Conservation (phyloP, 2,888 invertebrate species). For the Amblyteles armatorius region DNA sequence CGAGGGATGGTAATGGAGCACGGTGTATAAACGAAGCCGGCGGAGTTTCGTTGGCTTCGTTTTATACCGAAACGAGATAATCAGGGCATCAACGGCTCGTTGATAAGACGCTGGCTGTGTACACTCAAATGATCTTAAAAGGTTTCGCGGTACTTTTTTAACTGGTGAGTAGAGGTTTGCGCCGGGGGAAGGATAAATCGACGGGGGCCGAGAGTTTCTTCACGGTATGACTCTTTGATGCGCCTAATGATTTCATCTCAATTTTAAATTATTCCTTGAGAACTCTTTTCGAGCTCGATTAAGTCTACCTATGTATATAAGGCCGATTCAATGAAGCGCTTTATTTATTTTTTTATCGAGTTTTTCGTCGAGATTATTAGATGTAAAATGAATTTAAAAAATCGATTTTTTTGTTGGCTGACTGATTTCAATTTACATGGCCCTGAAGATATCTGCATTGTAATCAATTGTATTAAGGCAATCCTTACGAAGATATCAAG, state of each 20-base stretch:
- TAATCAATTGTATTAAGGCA: too few relatives aligned
- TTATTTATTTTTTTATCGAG: too few relatives aligned
- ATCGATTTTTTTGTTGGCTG: too few relatives aligned
- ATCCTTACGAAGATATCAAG: too few relatives aligned
- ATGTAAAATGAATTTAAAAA: too few relatives aligned
- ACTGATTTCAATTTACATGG: too few relatives aligned
- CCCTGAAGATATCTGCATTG: too few relatives aligned
- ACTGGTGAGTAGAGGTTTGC: background rate
- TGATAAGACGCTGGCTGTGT: slow-evolving; percentile 16
- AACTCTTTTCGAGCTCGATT: background rate
- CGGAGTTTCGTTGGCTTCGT: slow-evolving; percentile 9
- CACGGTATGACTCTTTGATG: slow-evolving; percentile 31
- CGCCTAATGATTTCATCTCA: background rate
- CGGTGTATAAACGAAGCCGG: background rate
- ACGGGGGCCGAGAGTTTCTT: slow-evolving; percentile 26
- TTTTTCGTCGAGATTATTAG: too few relatives aligned
- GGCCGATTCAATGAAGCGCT: background rate
- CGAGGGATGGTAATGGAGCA: slow-evolving; percentile 7
- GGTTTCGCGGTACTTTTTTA: slow-evolving; percentile 39
- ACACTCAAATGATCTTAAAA: slow-evolving; percentile 36
- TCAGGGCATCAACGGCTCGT: slow-evolving; percentile 19
- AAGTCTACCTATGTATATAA: background rate
- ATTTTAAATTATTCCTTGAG: background rate
- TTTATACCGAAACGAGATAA: slow-evolving; percentile 30
- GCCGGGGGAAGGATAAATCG: slow-evolving; percentile 9